Conservation (phyloP, 2,797 vertebrate genomes). For the Diplodus sargus region DNA sequence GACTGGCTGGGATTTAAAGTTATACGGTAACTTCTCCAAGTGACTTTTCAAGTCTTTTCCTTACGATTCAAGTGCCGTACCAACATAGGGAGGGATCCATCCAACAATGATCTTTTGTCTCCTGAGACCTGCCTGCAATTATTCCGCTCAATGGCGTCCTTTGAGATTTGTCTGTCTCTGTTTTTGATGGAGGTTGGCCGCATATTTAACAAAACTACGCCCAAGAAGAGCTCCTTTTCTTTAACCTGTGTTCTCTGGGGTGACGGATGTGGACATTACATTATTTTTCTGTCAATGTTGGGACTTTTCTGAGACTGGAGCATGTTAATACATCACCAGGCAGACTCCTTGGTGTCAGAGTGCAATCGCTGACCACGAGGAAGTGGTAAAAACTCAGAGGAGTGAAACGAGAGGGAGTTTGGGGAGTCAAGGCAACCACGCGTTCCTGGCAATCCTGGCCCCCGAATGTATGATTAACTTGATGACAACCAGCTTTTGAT, state of each 20-base stretch:
- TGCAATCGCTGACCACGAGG: constrained; percentile 36
- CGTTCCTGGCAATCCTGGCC: constrained; percentile 17
- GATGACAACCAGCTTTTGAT: constrained; percentile 51
- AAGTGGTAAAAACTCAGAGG: constrained; percentile 32
- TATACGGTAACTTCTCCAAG: accelerated
- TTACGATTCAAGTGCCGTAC: constrained; percentile 17
- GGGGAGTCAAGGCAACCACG: constrained; percentile 52
- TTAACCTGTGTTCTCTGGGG: too few species aligned
- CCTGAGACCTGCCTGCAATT: constrained; percentile 62
- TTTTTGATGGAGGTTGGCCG: constrained; percentile 32
- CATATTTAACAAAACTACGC: not conserved
- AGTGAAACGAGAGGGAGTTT: constrained; percentile 33
- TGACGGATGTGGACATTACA: not conserved
- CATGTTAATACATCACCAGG: constrained; percentile 67
- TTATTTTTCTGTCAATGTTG: not conserved
- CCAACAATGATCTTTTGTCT: constrained; percentile 70
- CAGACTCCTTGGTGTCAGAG: constrained; percentile 25
- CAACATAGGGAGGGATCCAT: constrained; percentile 41
- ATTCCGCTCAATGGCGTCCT: constrained; percentile 61
- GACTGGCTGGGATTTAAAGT: not conserved
- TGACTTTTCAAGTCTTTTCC: not conserved
- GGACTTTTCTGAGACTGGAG: not conserved
- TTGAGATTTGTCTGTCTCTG: constrained; percentile 49
- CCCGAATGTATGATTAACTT: constrained; percentile 70
- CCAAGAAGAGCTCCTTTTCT: not conserved